Conservation (phyloP, 2,888 invertebrate genomes). For the Ectobius pallidus region DNA sequence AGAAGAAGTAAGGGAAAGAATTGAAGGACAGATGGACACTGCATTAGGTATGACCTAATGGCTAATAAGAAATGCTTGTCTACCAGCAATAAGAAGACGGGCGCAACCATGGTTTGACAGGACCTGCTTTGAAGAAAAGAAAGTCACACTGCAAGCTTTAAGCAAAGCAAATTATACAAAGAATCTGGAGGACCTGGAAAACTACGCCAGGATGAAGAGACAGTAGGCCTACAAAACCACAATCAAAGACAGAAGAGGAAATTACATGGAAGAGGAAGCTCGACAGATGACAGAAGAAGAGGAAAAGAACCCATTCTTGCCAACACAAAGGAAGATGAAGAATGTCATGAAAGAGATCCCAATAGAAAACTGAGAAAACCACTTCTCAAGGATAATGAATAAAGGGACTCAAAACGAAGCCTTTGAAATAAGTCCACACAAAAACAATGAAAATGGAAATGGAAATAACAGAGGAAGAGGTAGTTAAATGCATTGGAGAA, state of each 20-base stretch:
- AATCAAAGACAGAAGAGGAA: too few relatives aligned
- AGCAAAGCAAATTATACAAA: background rate
- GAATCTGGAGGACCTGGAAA: background rate
- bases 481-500: too few relatives aligned
- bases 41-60: background rate
- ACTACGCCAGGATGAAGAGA: background rate
- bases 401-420: background rate
- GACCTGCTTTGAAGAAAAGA: background rate
- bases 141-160: background rate
- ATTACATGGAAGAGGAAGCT: background rate
- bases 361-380: too few relatives aligned
- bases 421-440: background rate
- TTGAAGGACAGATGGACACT: background rate
- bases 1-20: background rate
- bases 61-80: background rate
- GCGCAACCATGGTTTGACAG: background rate
- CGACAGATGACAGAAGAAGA: background rate
- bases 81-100: background rate
- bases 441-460: background rate
- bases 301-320: constrained; percentile 1
- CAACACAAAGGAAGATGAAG: too few relatives aligned
- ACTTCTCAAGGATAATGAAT: background rate
- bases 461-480: background rate
- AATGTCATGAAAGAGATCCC: too few relatives aligned
- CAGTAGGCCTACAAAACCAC: constrained; percentile 2